These are phyloP conservation scores for Uropsilus gracilis DNA, from an alignment of 2,113 vertebrate species.

Conservation along the genomic window DNA sequence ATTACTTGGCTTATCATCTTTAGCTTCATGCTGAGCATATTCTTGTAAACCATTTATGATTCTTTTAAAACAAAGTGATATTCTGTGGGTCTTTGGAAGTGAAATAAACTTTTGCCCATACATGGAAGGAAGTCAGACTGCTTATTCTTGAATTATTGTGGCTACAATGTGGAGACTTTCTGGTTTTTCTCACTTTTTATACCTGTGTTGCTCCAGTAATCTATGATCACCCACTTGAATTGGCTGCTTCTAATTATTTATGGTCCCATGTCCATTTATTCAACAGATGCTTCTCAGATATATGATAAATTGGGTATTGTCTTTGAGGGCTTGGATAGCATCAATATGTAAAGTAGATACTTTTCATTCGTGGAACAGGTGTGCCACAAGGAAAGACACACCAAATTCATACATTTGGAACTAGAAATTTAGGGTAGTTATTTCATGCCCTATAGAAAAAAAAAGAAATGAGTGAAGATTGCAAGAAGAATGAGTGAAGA, in stretches of 20 bases:
- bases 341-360: not conserved
- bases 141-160: not conserved
- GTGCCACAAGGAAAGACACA: not conserved
- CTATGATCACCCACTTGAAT: not conserved
- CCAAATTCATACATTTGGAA: not conserved
- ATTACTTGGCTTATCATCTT: not conserved
- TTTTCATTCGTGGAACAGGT: not conserved
- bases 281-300: not conserved
- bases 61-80: not conserved
- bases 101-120: not conserved
- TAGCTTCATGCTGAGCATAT: not conserved
- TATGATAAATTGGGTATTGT: not conserved
- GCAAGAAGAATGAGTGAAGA: not conserved
- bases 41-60: not conserved
- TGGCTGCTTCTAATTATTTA: conserved; percentile 9
- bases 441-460: not conserved
- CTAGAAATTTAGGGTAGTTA: not conserved
- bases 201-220: not conserved
- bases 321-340: not conserved
- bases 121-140: not conserved
- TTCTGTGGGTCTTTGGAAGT: not conserved
- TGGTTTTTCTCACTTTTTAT: not conserved
- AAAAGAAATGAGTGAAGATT: not conserved
- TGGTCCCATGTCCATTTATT: not conserved
- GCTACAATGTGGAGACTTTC: not conserved